phyloP scores from a whole-genome alignment of 2,888 invertebrate genomes.

The Drosophila affinis region DNA sequence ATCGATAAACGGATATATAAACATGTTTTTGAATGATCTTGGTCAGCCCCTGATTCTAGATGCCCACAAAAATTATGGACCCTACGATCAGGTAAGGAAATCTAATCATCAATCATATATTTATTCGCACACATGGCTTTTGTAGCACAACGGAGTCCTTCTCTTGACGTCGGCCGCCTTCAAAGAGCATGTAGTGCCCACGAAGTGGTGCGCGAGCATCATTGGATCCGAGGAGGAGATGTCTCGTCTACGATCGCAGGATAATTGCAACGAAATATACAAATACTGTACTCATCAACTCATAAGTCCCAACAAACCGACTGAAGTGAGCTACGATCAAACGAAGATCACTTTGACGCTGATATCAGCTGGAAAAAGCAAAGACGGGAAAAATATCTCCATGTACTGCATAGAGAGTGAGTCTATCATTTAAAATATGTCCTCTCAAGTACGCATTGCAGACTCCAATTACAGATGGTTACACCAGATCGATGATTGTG shows the following conservation, averaged over 20 bases:
- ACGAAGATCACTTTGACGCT: conserved; percentile 38
- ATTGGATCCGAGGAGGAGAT: conserved; percentile 51
- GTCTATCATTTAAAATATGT: neutral
- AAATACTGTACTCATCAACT: conserved; percentile 11
- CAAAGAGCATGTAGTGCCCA: conserved; percentile 31
- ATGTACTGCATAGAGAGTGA: conserved; percentile 57
- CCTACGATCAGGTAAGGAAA: conserved; percentile 46
- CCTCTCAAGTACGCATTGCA: neutral
- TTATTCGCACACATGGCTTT: neutral
- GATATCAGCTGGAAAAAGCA: conserved; percentile 36
- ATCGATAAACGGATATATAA: neutral
- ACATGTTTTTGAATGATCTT: conserved; percentile 61
- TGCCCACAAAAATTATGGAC: conserved; percentile 30
- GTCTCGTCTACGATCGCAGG: conserved; percentile 1
- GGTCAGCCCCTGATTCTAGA: conserved; percentile 61
- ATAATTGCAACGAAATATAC: neutral
- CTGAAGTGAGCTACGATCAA: conserved; percentile 5
- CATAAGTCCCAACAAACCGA: conserved; percentile 35
- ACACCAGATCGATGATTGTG: conserved; percentile 34
- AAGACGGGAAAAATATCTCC: neutral
- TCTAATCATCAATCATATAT: neutral
- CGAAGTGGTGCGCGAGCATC: conserved; percentile 43
- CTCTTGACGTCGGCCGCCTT: conserved; percentile 58
- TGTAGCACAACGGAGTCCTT: conserved; percentile 55
- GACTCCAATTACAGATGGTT: conserved; percentile 31